Conservation (phyloP, 1,140 invertebrate species). For the Pseudomyrmex dendroicus region DNA sequence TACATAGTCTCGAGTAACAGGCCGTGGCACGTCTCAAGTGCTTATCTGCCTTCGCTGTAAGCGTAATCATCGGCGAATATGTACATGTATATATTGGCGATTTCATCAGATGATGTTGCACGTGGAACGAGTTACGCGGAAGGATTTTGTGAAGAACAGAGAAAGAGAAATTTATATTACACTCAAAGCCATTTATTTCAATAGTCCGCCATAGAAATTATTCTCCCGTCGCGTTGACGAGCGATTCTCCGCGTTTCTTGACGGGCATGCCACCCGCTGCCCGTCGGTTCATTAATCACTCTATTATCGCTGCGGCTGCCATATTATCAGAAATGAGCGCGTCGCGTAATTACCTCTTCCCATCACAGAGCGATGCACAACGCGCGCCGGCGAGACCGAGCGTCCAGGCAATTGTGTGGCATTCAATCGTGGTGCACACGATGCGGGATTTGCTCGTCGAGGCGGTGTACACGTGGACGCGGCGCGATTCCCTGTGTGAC, state of each 20-base stretch:
- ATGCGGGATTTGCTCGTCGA: slow-evolving; percentile 2
- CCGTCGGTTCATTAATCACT: slow-evolving; percentile 39
- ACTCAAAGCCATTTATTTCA: slow-evolving; percentile 6
- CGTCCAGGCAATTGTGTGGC: not conserved
- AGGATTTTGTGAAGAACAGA: not conserved
- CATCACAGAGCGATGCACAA: not conserved
- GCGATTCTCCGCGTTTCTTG: not conserved
- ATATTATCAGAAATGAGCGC: slow-evolving; percentile 28
- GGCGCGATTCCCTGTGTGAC: slow-evolving; percentile 50
- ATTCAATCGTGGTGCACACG: not conserved
- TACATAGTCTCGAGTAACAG: slow-evolving; percentile 60
- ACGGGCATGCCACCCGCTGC: not conserved
- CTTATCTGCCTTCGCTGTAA: not conserved
- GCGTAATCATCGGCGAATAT: slow-evolving; percentile 6
- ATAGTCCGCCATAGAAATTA: slow-evolving; percentile 4
- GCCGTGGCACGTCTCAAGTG: not conserved
- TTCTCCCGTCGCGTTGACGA: slow-evolving; percentile 1
- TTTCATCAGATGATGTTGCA: not conserved
- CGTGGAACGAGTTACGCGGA: not conserved
- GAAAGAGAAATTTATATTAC: not conserved
- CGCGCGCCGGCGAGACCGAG: not conserved
- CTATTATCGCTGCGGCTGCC: slow-evolving; percentile 31
- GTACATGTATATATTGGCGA: not conserved
- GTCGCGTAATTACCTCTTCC: slow-evolving; percentile 38
- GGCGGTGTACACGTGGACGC: slow-evolving; percentile 30